Evolutionary conservation across 1,140 invertebrate species (phyloP), one percentile per base, ranked within the genome.

Genomic region (Trachelipus rathkii): DNA sequence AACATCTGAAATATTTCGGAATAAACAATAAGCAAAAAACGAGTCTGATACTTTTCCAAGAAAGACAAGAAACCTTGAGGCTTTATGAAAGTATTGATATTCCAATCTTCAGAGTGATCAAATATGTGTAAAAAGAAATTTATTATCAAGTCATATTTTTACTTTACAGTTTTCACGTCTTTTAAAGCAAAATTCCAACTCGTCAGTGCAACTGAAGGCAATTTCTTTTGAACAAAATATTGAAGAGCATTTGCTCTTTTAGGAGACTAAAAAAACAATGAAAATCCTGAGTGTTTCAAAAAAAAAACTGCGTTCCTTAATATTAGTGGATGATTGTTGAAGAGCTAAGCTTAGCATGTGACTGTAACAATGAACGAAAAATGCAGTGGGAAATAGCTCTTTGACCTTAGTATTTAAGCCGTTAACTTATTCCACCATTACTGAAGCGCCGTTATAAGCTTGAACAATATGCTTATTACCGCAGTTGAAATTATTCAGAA

Each of bases 391-490:
- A n/a, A n/a, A n/a, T n/a, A n/a, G 0, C 15, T n/a, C 15, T 23
- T 23, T n/a, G 21, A n/a, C 5, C 15, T 3, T n/a, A n/a, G n/a
- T n/a, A n/a, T n/a, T n/a, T 10, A 82, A 44, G 11, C 67, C 81
- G 67, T 24, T 21, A 8, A 79, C 46, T 23, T 69, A 21, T 43
- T 33, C 60, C 19, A 72, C 44, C 76, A 82, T 74, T 13, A 81
- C 72, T 23, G 60, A 10, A 13, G 80, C 77, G 13, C 77, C 77
- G 72, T 82, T 70, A 67, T 81, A 81, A 3, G 46, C 69, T 68
- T 81, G 79, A 21, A 73, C 81, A 23, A 81, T 71, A 44, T 74
- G 44, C 44, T 79, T 75, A 43, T 78, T 24, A 33, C 44, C n/a
- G 50, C 10, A 45, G 10, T 69, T 21, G 45, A 53, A 74, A 13